Base-by-base conservation (phyloP, 2,888 invertebrate genomes). In the Julus scandinavius region DNA sequence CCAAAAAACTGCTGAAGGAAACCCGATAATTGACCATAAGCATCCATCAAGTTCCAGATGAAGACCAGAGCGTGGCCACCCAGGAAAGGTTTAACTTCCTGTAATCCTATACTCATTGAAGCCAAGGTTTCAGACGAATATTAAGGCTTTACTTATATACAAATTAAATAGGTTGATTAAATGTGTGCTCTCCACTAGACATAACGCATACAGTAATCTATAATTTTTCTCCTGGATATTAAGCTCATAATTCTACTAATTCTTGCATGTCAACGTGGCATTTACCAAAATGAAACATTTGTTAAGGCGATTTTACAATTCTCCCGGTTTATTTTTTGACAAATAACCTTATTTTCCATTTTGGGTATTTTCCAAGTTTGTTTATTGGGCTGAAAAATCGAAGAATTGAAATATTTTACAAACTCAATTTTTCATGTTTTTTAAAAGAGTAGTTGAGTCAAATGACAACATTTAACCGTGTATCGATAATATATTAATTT, bases 1-100 rank as follows among this genome's bases (percentile, higher is more conserved):
- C 72, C 72, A 72, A 72, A 72, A 72, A 72, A 72, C 72, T 72
- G 72, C 72, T 29, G 72, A 72, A 72, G 72, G 72, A 72, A 72
- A 72, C 72, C 72, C 72, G 72, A 72, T 72, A 72, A 72, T 72
- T 72, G 72, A 72, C 72, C 72, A 72, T 72, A 29, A 72, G 29
- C 72, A 72, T 72, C 72, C 72, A 72, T 72, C 72, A 72, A 72
- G 1, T 29, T 72, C 29, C 72, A 29, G 72, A 72, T 29, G 72
- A 72, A 29, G 72, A 72, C 72, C 29, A 13, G 72, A 20, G 11
- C 72, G 29, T 72, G 72, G 29, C 72, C 72, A 72, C 72, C 72
- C 72, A 72, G 29, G 29, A 72, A 29, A 29, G 29, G 72, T 29
- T n/a, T 29, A 9, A 72, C 72, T 72, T 72, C 72, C 72, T 72